Conservation (phyloP, 2,113 vertebrate genomes). For the Calonectris borealis region DNA sequence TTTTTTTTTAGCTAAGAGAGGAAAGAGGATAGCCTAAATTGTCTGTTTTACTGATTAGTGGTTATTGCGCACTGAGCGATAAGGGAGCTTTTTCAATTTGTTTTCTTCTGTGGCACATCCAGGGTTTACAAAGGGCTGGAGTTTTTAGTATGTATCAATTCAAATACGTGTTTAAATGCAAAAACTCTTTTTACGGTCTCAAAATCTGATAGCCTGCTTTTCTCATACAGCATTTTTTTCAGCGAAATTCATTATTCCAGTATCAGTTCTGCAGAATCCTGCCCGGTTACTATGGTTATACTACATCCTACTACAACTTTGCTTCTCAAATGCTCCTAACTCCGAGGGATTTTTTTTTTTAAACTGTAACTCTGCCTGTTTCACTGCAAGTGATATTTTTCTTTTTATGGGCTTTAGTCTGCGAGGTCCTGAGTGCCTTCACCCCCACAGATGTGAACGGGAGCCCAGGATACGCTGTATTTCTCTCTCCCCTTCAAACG, state of each 20-base stretch:
- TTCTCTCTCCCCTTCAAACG: not conserved
- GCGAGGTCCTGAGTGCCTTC: not conserved
- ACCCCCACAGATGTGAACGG: fast-evolving
- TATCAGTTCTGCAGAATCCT: not conserved
- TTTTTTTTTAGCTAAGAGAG: not conserved
- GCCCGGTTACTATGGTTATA: not conserved
- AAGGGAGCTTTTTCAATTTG: not conserved
- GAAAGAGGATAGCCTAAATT: not conserved
- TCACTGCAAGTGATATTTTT: not conserved
- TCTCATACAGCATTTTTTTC: not conserved
- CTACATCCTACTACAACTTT: not conserved
- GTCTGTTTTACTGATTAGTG: not conserved
- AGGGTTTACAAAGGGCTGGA: not conserved
- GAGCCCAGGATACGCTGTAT: not conserved
- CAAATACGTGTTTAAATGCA: not conserved
- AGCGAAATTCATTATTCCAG: not conserved
- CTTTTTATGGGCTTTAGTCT: not conserved
- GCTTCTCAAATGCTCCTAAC: not conserved
- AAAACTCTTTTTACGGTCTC: not conserved
- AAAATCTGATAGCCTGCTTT: not conserved
- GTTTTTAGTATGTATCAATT: not conserved
- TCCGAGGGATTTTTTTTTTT: not conserved
- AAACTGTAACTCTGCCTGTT: not conserved
- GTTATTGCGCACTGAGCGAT: not conserved
- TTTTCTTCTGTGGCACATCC: not conserved